These are phyloP conservation scores for Strigamia crassipes DNA, from an alignment of 2,888 invertebrate species.

Conservation along the genomic window DNA sequence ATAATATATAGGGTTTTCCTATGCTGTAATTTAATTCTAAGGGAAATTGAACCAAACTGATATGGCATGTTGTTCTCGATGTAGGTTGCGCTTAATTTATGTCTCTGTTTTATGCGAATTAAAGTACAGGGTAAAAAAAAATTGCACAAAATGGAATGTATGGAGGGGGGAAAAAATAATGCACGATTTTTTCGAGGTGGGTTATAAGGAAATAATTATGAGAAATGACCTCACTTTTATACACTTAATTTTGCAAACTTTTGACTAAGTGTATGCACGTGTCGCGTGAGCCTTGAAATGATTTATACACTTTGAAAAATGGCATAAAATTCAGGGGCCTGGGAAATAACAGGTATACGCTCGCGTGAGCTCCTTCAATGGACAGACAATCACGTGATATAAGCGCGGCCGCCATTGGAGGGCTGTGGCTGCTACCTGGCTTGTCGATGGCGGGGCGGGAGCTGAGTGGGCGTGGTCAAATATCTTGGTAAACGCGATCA, in stretches of 20 bases:
- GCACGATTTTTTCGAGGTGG: not conserved
- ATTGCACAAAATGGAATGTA: not conserved
- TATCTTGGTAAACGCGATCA: not conserved
- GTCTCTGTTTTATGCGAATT: not conserved
- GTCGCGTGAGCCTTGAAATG: constrained; percentile 30
- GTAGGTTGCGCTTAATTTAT: not conserved
- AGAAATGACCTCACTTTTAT: not conserved
- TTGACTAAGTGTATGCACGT: constrained; percentile 27
- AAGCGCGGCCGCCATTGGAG: constrained; percentile 12
- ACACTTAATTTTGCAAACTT: not conserved
- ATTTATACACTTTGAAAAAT: constrained; percentile 9
- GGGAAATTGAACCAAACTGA: not conserved
- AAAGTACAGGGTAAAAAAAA: not conserved
- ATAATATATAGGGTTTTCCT: too few species aligned
- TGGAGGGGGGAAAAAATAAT: not conserved
- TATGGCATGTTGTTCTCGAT: not conserved
- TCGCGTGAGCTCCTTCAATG: constrained; percentile 26
- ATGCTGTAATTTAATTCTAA: too few species aligned
- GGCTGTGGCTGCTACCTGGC: constrained; percentile 16
- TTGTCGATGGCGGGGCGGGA: constrained; percentile 19
- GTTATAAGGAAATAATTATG: not conserved
- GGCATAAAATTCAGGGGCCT: constrained; percentile 30
- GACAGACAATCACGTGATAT: constrained; percentile 31
- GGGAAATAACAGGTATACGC: constrained; percentile 31
- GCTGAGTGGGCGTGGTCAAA: not conserved